Evolutionary conservation across 1,140 invertebrate genomes (phyloP).

Genomic region (Drosophila rufa): DNA sequence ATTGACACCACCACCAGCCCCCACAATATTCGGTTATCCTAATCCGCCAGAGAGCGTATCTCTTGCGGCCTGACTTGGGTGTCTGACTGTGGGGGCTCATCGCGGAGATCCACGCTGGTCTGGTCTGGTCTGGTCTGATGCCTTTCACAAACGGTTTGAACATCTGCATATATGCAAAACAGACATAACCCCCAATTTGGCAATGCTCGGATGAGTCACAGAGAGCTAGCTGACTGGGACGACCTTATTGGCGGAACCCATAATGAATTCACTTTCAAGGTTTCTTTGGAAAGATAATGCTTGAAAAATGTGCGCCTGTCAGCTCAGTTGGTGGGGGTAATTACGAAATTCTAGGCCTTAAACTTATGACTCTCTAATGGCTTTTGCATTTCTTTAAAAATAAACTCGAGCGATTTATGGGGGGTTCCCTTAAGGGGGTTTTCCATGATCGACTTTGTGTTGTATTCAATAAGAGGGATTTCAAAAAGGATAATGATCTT

Average conservation of each 20-base stretch:
- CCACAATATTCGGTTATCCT: constrained; percentile 26
- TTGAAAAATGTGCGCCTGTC: constrained; percentile 32
- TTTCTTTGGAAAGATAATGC: constrained; percentile 50
- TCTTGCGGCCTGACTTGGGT: background rate
- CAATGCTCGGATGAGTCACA: constrained; percentile 48
- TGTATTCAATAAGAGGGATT: too few species aligned
- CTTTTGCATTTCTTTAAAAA: background rate
- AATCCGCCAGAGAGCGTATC: background rate
- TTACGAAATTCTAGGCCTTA: constrained; percentile 44
- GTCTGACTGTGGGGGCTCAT: constrained; percentile 24
- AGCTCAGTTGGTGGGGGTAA: constrained; percentile 13
- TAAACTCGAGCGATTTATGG: background rate
- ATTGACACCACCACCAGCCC: constrained; percentile 10
- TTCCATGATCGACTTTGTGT: background rate
- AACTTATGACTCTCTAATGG: constrained; percentile 27
- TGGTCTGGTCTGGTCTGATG: constrained; percentile 27
- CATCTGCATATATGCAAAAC: constrained; percentile 30
- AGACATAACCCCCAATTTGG: constrained; percentile 44
- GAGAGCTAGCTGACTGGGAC: constrained; percentile 14
- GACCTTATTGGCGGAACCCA: constrained; percentile 42
- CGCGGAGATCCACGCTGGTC: constrained; percentile 1
- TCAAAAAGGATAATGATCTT: background rate
- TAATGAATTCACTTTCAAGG: constrained; percentile 59
- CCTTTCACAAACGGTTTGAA: constrained; percentile 63
- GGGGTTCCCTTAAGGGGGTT: background rate